Percentiles rank a stretch among this genome's conserved stretches.
phyloP scores from a whole-genome alignment of 2,797 vertebrate species.

The Neosalanx taihuensis region DNA sequence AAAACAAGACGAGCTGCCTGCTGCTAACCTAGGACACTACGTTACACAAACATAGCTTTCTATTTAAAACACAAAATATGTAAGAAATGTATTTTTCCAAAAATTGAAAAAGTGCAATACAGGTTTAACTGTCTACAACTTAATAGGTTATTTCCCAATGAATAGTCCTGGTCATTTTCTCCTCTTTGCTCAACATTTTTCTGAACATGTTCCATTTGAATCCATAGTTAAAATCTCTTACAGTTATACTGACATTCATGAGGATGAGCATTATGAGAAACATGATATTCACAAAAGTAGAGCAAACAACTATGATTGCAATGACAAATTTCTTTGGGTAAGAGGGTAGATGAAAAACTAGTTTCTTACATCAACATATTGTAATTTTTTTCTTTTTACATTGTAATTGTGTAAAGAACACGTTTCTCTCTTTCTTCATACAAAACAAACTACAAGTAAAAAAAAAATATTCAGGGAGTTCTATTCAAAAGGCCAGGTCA shows the following conservation, averaged over 20 bases:
- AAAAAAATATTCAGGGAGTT: conserved; percentile 60
- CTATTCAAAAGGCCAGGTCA: conserved; percentile 63
- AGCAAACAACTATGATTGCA: conserved; percentile 72
- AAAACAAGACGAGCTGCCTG: conserved; percentile 78
- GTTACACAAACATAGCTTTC: conserved; percentile 84
- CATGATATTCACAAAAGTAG: conserved; percentile 76
- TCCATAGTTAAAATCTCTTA: conserved; percentile 69
- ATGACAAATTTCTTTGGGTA: conserved; percentile 79
- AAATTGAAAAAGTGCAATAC: conserved; percentile 94
- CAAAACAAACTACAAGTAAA: conserved; percentile 69
- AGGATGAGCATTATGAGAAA: conserved; percentile 75
- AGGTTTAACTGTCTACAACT: conserved; percentile 83
- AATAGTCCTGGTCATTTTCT: conserved; percentile 62
- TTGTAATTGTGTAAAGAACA: conserved; percentile 68
- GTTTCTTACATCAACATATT: conserved; percentile 59
- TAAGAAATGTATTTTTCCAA: conserved; percentile 90
- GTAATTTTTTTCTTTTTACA: conserved; percentile 55
- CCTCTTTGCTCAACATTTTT: conserved; percentile 51
- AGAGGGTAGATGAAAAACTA: conserved; percentile 71
- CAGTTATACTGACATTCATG: conserved; percentile 85
- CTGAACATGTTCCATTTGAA: conserved; percentile 62
- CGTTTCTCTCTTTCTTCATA: conserved; percentile 69
- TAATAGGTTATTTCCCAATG: conserved; percentile 72
- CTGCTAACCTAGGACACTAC: conserved; percentile 82
- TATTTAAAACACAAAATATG: conserved; percentile 89